Evolutionary conservation across 2,888 invertebrate species (phyloP), one percentile per base, ranked within the genome.

Genomic region (Hetaerina titia): DNA sequence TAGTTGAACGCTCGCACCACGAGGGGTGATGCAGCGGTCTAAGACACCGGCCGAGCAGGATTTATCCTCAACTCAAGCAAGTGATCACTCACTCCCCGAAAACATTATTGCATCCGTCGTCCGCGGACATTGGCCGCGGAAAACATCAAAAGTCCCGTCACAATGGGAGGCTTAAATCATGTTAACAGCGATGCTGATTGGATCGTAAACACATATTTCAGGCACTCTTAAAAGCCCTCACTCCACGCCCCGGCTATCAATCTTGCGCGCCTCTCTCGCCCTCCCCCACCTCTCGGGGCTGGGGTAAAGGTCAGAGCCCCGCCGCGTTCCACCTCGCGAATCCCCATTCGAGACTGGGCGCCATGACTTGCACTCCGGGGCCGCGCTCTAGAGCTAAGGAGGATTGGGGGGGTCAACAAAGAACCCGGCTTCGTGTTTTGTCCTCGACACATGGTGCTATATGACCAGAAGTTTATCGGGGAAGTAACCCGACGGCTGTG

Each of bases 131-230:
- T 81, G 81, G 92, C 56, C 92, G 56, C 45, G 69, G 8, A 22
- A 45, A n/a, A 92, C 92, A 92, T 92, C 92, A 92, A 92, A 92
- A 81, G 69, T 8, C 56, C 69, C 56, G 69, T 69, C 69, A 45
- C n/a, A 92, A 92, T 69, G 92, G 31, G 64, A 92, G 92, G 64
- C 56, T 92, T 92, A 92, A 92, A 69, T 92, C 92, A 92, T 92
- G 92, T 92, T 92, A 92, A 92, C 69, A 69, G 69, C 22, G 92
- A 92, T 69, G 92, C 64, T 64, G 64, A 92, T 92, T 92, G 92
- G 92, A 74, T 92, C 92, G 92, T 92, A 92, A 92, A 92, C 92
- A 92, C 92, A 92, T 92, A 92, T 69, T 74, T 69, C 64, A 92
- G 92, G 69, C 69, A 92, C 69, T 45, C 45, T 45, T 92, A 92